Evolutionary conservation across 1,140 invertebrate species (phyloP).

Genomic region (Ips nitidus): DNA sequence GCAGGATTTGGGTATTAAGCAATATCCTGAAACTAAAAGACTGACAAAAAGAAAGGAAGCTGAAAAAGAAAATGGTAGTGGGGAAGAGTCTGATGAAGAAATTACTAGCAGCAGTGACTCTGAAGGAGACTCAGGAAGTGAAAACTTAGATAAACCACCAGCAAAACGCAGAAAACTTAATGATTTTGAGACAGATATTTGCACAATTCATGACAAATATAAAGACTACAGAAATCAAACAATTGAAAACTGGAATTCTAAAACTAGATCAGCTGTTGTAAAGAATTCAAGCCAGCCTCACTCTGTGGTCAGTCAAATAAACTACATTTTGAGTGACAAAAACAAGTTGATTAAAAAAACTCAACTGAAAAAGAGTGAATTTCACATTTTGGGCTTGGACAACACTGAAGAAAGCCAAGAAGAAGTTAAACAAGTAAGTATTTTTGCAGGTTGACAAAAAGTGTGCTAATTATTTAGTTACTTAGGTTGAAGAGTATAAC

Average conservation of each 20-base stretch:
- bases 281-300: conserved; percentile 65
- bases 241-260: conserved; percentile 92
- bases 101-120: conserved; percentile 55
- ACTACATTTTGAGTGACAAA: conserved; percentile 79
- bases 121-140: conserved; percentile 35
- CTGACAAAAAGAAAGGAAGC: conserved; percentile 38
- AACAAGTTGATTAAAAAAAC: conserved; percentile 76
- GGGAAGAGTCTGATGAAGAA: conserved; percentile 56
- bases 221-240: conserved; percentile 71
- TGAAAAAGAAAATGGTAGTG: conserved; percentile 15
- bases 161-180: conserved; percentile 62
- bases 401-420: conserved; percentile 38
- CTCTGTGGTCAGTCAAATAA: conserved; percentile 83
- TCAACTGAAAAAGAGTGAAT: conserved; percentile 76
- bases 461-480: background rate
- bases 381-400: conserved; percentile 66
- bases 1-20: conserved; percentile 62
- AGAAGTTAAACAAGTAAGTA: background rate
- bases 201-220: conserved; percentile 65
- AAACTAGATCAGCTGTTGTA: conserved; percentile 69
- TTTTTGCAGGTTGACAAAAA: background rate
- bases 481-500: conserved; percentile 66
- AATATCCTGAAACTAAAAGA: conserved; percentile 66
- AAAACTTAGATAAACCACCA: conserved; percentile 45
- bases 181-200: conserved; percentile 65